Conservation (phyloP, 2,888 invertebrate species). For the Leucoma salicis region DNA sequence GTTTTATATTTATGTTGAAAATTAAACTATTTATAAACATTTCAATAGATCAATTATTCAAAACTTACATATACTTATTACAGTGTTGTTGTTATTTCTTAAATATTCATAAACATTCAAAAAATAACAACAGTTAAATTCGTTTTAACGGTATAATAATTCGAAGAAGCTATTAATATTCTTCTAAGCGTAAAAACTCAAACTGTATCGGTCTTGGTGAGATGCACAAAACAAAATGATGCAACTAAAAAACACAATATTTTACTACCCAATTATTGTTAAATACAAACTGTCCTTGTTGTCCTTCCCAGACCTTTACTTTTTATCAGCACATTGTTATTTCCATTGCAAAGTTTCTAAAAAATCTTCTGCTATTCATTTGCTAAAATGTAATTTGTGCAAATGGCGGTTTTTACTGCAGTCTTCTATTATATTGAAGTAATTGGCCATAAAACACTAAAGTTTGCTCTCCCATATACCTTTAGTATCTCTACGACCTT, state of each 20-base stretch:
- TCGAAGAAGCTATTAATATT: too few species aligned
- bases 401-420: slow-evolving; percentile 64
- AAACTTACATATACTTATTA: too few species aligned
- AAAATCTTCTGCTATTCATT: slow-evolving; percentile 38
- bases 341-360: slow-evolving; percentile 25
- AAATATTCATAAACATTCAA: too few species aligned
- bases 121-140: too few species aligned
- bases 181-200: too few species aligned
- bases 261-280: slow-evolving; percentile 21
- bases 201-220: slow-evolving; percentile 12
- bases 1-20: slow-evolving; percentile 34
- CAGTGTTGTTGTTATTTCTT: too few species aligned
- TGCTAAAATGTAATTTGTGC: slow-evolving; percentile 64
- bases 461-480: slow-evolving; percentile 41
- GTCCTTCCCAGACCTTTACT: slow-evolving; percentile 49
- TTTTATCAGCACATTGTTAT: slow-evolving; percentile 42
- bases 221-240: slow-evolving; percentile 16
- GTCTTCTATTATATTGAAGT: slow-evolving; percentile 43
- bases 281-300: slow-evolving; percentile 20
- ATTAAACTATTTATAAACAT: background rate
- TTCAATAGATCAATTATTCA: background rate
- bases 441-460: slow-evolving; percentile 50
- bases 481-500: slow-evolving; percentile 40
- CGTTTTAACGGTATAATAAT: too few species aligned
- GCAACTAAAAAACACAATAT: slow-evolving; percentile 23